phyloP scores from a whole-genome alignment of 2,888 invertebrate species.

The Fabriciana adippe region DNA sequence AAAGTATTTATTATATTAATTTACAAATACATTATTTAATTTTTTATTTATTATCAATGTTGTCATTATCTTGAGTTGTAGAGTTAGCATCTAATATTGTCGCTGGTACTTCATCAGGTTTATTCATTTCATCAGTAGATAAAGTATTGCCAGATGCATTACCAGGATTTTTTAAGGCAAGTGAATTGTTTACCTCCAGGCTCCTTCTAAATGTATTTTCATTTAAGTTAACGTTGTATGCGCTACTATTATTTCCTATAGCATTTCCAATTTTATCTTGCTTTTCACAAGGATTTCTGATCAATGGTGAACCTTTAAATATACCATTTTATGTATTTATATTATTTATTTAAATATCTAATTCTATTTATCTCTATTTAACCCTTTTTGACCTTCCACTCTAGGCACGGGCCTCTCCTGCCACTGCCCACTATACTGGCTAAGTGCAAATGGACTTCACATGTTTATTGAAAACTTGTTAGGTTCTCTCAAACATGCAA shows the following conservation, averaged over 20 bases:
- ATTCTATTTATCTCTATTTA: no score
- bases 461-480: no score
- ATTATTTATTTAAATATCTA: no score
- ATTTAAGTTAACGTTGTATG: conserved; percentile 1
- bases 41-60: not conserved
- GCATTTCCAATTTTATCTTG: conserved; percentile 19
- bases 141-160: not conserved
- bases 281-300: conserved; percentile 24
- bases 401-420: no score
- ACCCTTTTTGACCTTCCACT: no score
- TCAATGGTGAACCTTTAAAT: conserved; percentile 23
- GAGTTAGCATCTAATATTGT: not conserved
- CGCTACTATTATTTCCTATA: conserved; percentile 10
- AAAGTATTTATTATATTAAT: not conserved
- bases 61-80: not conserved
- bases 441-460: no score
- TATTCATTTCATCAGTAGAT: not conserved
- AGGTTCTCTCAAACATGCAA: no score
- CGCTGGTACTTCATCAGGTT: not conserved
- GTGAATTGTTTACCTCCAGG: conserved; percentile 8
- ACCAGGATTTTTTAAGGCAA: not conserved
- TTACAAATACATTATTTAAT: not conserved
- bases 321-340: no score
- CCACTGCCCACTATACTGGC: no score
- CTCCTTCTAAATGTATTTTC: conserved; percentile 14